phyloP scores from a whole-genome alignment of 2,113 vertebrate species.

The Embiotoca jacksoni region DNA sequence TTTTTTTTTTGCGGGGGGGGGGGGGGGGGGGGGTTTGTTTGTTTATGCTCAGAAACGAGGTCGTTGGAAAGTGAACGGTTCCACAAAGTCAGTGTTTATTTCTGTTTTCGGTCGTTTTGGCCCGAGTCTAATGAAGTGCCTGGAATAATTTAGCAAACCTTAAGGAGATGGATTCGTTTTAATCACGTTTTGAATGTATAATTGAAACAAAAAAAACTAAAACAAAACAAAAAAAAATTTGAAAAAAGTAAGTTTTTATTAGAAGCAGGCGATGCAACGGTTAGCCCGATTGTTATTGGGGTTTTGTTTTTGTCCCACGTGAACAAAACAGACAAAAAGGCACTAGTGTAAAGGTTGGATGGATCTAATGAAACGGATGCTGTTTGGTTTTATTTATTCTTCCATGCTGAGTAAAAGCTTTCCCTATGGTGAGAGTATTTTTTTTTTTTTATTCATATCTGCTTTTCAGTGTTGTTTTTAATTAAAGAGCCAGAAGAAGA shows the following conservation, averaged over 20 bases:
- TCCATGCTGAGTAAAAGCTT: slow-evolving; percentile 79
- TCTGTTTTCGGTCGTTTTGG: slow-evolving; percentile 25
- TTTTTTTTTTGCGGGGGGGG: background rate
- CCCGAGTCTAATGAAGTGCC: slow-evolving; percentile 73
- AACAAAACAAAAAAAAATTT: background rate
- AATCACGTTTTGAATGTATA: slow-evolving; percentile 67
- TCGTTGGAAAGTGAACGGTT: slow-evolving; percentile 32
- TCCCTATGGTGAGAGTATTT: slow-evolving; percentile 83
- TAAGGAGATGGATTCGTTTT: slow-evolving; percentile 41
- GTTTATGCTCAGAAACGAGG: slow-evolving; percentile 15
- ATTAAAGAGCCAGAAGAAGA: slow-evolving; percentile 65
- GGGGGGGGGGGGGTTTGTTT: too few species aligned
- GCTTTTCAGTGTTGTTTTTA: slow-evolving; percentile 66
- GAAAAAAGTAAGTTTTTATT: background rate
- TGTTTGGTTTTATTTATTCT: slow-evolving; percentile 78
- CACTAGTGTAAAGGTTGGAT: slow-evolving; percentile 70
- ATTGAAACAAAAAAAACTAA: slow-evolving; percentile 26
- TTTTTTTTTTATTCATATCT: slow-evolving; percentile 73
- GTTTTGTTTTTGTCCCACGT: background rate
- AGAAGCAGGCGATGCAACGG: slow-evolving; percentile 15
- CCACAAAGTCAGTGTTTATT: background rate
- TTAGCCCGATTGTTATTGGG: background rate
- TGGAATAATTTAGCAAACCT: slow-evolving; percentile 51
- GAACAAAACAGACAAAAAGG: slow-evolving; percentile 56
- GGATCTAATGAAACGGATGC: slow-evolving; percentile 64